Base-by-base conservation (phyloP, 2,113 vertebrate genomes). In the Copsychus sechellarum region DNA sequence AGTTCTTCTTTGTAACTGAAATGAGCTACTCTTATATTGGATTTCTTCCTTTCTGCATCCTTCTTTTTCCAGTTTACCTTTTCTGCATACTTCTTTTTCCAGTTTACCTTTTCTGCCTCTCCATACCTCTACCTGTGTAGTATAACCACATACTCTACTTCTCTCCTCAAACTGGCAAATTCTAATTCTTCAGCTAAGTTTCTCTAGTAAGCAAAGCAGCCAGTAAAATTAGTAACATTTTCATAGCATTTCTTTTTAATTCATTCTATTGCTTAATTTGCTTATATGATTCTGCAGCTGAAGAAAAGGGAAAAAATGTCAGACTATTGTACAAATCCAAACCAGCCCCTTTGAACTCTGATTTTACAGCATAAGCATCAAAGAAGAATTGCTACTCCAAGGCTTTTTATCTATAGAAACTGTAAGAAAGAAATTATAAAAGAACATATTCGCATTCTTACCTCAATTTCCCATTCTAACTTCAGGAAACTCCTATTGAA, bases 331-430 rank as follows among this genome's bases (percentile, higher is more conserved):
- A 64, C 36, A 60, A 57, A 73, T 74, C 61, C 47, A 78, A 93
- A 81, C 54, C 50, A 88, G 42, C 71, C 67, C 58, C 86, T 95
- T 96, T 94, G 88, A 94, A 95, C 86, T 88, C 65, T 93, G 73
- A 93, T 93, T 95, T 92, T 93, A 93, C 87, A 96, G 80, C 69
- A 97, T 61, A 88, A 72, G 57, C 79, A 85, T 92, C 86, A 86
- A 91, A 95, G 84, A 85, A 76, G 62, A 81, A 86, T 86, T 95
- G 60, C 90, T 82, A 90, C 88, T 93, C 48, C 60, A 48, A 96
- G 62, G 84, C 86, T 92, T 84, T 96, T 84, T 90, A 88, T 85
- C 90, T 82, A 66, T n/a, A 86, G 69, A 91, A 94, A 73, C 67
- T 93, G 70, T 78, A 71, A 81, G 86, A 93, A 91, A 61, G 20